A percentile compares a stretch with the other conserved stretches of the same genome.
phyloP scores from a whole-genome alignment of 2,888 invertebrate genomes.

The Xanthostigma xanthostigma region DNA sequence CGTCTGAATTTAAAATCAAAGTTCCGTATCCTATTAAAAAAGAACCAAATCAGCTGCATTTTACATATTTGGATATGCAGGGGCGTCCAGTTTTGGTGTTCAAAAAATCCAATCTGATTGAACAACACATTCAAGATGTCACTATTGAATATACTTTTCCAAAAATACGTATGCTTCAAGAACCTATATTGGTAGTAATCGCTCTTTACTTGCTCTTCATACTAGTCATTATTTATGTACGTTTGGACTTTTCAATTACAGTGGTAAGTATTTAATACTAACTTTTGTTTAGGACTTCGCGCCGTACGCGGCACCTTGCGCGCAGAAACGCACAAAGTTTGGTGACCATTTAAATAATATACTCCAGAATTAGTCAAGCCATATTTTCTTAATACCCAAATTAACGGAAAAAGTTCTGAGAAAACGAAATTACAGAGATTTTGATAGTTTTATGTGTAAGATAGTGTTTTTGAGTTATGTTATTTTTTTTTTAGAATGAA shows the following conservation, averaged over 20 bases:
- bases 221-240: slow-evolving; percentile 81
- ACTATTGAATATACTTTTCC: slow-evolving; percentile 81
- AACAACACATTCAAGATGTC: slow-evolving; percentile 93
- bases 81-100: slow-evolving; percentile 83
- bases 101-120: slow-evolving; percentile 73
- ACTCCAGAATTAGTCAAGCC: too few relatives aligned
- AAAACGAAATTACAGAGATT: too few relatives aligned
- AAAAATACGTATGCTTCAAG: slow-evolving; percentile 72
- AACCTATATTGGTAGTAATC: slow-evolving; percentile 77
- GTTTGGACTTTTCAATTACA: slow-evolving; percentile 85
- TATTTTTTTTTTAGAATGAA: too few relatives aligned
- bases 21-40: slow-evolving; percentile 71
- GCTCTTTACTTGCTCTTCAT: slow-evolving; percentile 85
- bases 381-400: too few relatives aligned
- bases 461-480: too few relatives aligned
- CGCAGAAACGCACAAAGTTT: too few relatives aligned
- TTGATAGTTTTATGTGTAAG: too few relatives aligned
- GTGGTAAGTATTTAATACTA: too few relatives aligned
- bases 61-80: slow-evolving; percentile 88
- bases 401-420: too few relatives aligned
- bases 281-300: too few relatives aligned
- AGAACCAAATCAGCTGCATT: slow-evolving; percentile 59
- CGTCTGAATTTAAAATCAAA: slow-evolving; percentile 62
- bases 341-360: too few relatives aligned
- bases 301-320: too few relatives aligned